Evolutionary conservation across 2,113 vertebrate species (phyloP).

Genomic region (Nothoprocta perdicaria): DNA sequence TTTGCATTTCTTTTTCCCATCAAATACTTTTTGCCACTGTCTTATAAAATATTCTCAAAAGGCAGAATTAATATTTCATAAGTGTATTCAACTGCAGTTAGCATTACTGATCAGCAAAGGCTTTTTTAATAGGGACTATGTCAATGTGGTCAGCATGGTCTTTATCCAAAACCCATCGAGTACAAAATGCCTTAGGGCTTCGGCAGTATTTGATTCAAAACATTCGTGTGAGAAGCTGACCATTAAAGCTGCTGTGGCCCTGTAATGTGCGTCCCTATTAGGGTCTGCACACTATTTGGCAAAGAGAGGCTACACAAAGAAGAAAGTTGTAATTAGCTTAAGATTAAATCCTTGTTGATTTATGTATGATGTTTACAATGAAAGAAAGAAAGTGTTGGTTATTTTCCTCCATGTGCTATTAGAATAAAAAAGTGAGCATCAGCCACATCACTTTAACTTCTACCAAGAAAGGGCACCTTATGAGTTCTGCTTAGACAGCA

Average conservation of each 20-base stretch:
- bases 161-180: background rate
- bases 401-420: background rate
- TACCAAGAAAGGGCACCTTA: background rate
- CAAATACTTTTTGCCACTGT: background rate
- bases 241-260: background rate
- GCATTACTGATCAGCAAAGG: background rate
- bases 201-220: background rate
- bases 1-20: slow-evolving; percentile 14
- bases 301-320: background rate
- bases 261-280: background rate
- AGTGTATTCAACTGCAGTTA: background rate
- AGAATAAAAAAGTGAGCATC: background rate
- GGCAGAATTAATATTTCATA: slow-evolving; percentile 26
- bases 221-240: background rate
- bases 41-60: slow-evolving; percentile 31
- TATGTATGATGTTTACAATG: background rate
- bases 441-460: background rate
- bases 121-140: background rate
- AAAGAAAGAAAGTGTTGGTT: background rate
- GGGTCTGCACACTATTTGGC: background rate
- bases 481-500: background rate
- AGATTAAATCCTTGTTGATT: background rate
- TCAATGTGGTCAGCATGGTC: background rate
- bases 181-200: background rate
- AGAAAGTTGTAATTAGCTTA: background rate